These are phyloP conservation scores for Ruditapes philippinarum DNA, from an alignment of 1,140 invertebrate species.

Conservation along the genomic window DNA sequence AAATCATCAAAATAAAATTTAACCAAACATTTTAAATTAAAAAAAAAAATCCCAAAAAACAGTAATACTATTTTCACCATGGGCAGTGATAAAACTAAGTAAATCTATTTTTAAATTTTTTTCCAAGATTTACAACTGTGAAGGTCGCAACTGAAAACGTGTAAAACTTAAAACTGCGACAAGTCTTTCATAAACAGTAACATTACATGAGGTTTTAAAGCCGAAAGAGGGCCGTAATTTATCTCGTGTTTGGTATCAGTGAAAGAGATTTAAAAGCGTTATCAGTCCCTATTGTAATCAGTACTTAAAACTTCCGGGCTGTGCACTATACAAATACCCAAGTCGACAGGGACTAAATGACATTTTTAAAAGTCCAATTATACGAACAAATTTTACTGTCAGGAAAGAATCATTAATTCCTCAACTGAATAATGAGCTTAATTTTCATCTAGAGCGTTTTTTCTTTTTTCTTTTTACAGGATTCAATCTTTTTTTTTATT, in stretches of 20 bases:
- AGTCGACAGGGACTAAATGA: background rate
- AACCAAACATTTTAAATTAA: too few relatives aligned
- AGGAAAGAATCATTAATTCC: background rate
- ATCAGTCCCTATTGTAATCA: conserved; percentile 22
- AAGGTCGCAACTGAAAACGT: background rate
- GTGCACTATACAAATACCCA: background rate
- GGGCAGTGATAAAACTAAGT: background rate
- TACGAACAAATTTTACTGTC: background rate
- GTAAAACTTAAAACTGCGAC: too few relatives aligned
- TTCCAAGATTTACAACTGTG: background rate
- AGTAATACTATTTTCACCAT: background rate
- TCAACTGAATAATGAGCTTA: background rate
- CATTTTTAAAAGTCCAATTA: background rate
- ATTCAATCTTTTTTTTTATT: too few relatives aligned
- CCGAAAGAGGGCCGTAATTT: background rate
- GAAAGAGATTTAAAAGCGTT: background rate
- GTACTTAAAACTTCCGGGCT: conserved; percentile 21
- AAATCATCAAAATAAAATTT: too few relatives aligned
- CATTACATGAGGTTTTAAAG: background rate
- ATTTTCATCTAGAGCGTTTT: too few relatives aligned
- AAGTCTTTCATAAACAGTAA: background rate
- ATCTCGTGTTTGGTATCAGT: background rate
- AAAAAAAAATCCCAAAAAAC: too few relatives aligned
- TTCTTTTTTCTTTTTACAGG: too few relatives aligned
- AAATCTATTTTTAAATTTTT: background rate